Evolutionary conservation across 1,140 invertebrate species (phyloP).

Genomic region (Bemisia tabaci): DNA sequence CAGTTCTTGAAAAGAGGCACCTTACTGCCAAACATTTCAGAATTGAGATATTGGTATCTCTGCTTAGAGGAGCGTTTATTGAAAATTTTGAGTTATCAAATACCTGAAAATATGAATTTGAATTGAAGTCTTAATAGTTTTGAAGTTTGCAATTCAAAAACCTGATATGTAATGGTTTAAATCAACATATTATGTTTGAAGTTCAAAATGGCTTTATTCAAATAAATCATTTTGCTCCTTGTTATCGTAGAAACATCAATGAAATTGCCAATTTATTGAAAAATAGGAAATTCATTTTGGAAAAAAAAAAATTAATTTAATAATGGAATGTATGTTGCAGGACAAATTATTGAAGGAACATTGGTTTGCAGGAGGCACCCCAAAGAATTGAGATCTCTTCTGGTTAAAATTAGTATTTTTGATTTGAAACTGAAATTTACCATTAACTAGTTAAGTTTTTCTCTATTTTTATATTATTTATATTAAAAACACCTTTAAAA

Average conservation of each 20-base stretch:
- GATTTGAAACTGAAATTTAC: constrained; percentile 15
- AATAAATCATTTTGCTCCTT: background rate
- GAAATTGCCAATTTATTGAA: too few relatives aligned
- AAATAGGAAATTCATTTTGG: background rate
- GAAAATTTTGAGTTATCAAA: too few relatives aligned
- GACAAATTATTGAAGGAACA: constrained; percentile 43
- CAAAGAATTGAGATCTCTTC: constrained; percentile 42
- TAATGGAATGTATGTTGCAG: constrained; percentile 30
- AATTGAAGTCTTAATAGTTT: background rate
- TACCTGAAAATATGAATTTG: too few relatives aligned
- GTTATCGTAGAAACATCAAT: too few relatives aligned
- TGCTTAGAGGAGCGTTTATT: too few relatives aligned
- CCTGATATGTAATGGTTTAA: background rate
- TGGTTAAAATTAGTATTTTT: constrained; percentile 36
- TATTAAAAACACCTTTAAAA: too few relatives aligned
- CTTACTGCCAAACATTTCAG: too few relatives aligned
- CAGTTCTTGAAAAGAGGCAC: too few relatives aligned
- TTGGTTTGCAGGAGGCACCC: constrained; percentile 45
- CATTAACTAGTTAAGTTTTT: too few relatives aligned
- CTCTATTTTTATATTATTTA: too few relatives aligned
- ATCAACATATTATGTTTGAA: background rate
- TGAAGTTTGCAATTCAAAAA: background rate
- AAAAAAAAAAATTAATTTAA: constrained; percentile 9
- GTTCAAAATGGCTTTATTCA: background rate
- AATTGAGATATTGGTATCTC: too few relatives aligned